Evolutionary conservation across 1,140 invertebrate species (phyloP).

Genomic region (Brachionus manjavacas): DNA sequence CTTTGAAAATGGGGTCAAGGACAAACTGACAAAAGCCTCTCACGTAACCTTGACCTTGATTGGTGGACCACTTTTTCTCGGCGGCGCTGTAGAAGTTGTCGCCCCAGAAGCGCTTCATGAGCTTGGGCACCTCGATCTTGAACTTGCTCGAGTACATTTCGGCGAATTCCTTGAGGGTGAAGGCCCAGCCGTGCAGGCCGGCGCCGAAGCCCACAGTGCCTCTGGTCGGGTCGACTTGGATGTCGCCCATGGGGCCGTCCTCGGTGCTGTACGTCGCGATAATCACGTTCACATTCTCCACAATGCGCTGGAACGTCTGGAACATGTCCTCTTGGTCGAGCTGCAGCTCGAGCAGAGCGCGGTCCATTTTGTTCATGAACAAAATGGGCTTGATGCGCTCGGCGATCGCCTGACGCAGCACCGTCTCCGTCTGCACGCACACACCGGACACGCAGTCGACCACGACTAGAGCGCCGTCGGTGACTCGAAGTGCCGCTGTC

Average conservation of each 20-base stretch:
- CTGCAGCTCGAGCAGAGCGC: slow-evolving; percentile 88
- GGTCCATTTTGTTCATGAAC: slow-evolving; percentile 99
- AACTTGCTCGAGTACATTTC: slow-evolving; percentile 99
- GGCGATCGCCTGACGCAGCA: slow-evolving; percentile 94
- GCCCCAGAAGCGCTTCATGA: slow-evolving; percentile 88
- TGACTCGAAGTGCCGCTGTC: slow-evolving; percentile 94
- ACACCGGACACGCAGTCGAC: slow-evolving; percentile 99
- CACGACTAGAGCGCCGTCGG: slow-evolving; percentile 95
- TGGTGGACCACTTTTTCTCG: slow-evolving; percentile 92
- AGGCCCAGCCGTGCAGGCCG: slow-evolving; percentile 97
- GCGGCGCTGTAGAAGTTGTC: slow-evolving; percentile 89
- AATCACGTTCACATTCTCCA: slow-evolving; percentile 99
- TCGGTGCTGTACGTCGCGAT: slow-evolving; percentile 98
- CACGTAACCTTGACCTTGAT: slow-evolving; percentile 77
- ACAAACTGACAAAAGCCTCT: slow-evolving; percentile 98
- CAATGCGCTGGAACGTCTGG: slow-evolving; percentile 98
- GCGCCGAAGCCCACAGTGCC: slow-evolving; percentile 99
- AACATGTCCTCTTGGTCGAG: slow-evolving; percentile 88
- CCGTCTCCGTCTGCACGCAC: slow-evolving; percentile 98
- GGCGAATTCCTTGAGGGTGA: slow-evolving; percentile 97
- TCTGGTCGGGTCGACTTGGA: slow-evolving; percentile 89
- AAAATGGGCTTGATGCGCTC: slow-evolving; percentile 97
- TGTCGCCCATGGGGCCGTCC: slow-evolving; percentile 95
- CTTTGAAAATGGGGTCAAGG: slow-evolving; percentile 96
- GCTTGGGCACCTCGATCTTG: slow-evolving; percentile 88